Evolutionary conservation across 2,888 invertebrate genomes (phyloP), one percentile per base, ranked within the genome.

Genomic region (Gymnoscelis rufifasciata): DNA sequence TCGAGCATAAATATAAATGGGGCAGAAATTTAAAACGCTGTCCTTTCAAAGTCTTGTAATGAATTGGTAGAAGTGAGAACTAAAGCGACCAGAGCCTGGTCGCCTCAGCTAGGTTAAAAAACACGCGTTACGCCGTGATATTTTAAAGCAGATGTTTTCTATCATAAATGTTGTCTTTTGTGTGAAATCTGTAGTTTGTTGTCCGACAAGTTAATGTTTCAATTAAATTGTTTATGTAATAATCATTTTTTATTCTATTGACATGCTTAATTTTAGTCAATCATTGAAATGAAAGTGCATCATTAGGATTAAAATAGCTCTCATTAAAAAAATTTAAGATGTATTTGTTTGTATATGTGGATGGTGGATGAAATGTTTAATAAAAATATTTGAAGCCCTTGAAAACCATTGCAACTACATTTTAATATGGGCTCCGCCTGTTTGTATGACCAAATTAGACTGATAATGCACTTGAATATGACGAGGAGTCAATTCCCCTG

Each of bases 211-310:
- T 83, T 83, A 72, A 81, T 80, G 78, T 83, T 84, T 78, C 72
- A 73, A 83, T 83, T 82, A 83, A 83, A 84, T 83, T 84, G 83
- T 86, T 87, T 86, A 83, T 80, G 77, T 86, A 83, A 80, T 83
- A 76, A 80, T 78, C 66, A 71, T 83, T 83, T 79, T 84, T 86
- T 81, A 83, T 84, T 83, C 77, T 82, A 80, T 79, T 82, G 83
- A 86, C 83, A 83, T 83, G 81, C 83, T 86, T 84, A 81, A 78
- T 81, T 77, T 81, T 79, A 83, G 74, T 74, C 68, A 71, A 80
- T 80, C 72, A 77, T 78, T 83, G 74, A 78, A 76, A 75, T 73
- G 72, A 64, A 77, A 80, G 79, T 83, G 83, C 82, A 81, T 80
- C 74, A 69, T 76, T 71, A 76, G 78, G 71, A 66, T 69, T 73